phyloP scores from a whole-genome alignment of 1,140 invertebrate genomes.

The Magallana ariakensis region DNA sequence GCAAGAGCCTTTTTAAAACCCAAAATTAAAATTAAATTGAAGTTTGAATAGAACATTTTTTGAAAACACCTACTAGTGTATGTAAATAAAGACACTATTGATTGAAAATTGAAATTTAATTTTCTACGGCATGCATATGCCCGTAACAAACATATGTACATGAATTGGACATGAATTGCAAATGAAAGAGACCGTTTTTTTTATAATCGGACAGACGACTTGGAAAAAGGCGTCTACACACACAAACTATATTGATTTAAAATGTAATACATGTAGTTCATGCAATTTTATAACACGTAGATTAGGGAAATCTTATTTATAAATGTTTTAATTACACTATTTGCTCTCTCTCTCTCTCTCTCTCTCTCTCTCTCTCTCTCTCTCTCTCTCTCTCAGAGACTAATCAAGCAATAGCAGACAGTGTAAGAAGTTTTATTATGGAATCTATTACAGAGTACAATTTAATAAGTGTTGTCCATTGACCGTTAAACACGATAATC shows the following conservation, averaged over 20 bases:
- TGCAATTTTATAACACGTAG: too few species aligned
- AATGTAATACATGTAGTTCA: too few species aligned
- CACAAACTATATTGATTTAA: too few species aligned
- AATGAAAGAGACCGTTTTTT: too few species aligned
- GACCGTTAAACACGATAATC: neutral
- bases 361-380: constrained; percentile 18
- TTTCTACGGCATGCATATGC: too few species aligned
- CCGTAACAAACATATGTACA: too few species aligned
- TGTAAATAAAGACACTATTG: neutral
- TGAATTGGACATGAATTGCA: too few species aligned
- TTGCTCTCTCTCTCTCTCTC: constrained; percentile 15
- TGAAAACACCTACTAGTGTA: neutral
- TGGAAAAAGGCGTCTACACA: too few species aligned
- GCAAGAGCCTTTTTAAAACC: neutral
- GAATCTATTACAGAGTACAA: neutral
- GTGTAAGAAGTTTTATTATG: neutral
- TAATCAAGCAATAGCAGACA: too few species aligned
- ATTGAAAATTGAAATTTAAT: constrained; percentile 7
- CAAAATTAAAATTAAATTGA: constrained; percentile 15
- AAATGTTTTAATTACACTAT: too few species aligned
- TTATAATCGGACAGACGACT: too few species aligned
- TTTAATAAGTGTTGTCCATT: neutral
- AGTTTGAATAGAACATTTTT: neutral
- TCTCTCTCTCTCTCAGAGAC: neutral
- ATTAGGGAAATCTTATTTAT: too few species aligned